Evolutionary conservation across 2,888 invertebrate species (phyloP).

Genomic region (Pyrgus malvae): DNA sequence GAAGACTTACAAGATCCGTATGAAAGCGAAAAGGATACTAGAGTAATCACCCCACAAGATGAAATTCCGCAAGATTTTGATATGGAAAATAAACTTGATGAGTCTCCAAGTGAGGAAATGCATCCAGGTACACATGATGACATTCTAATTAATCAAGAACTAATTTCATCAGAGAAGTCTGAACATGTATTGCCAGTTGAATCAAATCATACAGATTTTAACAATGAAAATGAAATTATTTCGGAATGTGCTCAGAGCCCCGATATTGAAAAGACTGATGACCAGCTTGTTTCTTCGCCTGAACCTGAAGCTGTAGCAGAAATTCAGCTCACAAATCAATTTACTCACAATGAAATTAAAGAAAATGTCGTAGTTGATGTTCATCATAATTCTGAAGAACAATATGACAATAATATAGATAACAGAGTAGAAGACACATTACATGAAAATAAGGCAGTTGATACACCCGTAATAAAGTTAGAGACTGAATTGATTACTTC

Average conservation of each 20-base stretch:
- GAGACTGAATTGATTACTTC: slow-evolving; percentile 24
- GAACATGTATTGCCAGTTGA: slow-evolving; percentile 25
- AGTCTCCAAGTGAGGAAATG: slow-evolving; percentile 48
- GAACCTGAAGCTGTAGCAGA: slow-evolving; percentile 25
- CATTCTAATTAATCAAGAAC: slow-evolving; percentile 28
- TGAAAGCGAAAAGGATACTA: slow-evolving; percentile 60
- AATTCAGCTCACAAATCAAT: slow-evolving; percentile 17
- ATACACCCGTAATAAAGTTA: slow-evolving; percentile 30
- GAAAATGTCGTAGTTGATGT: slow-evolving; percentile 45
- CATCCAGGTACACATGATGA: slow-evolving; percentile 26
- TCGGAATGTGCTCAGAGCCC: slow-evolving; percentile 34
- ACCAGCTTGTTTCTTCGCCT: slow-evolving; percentile 30
- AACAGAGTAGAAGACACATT: slow-evolving; percentile 29
- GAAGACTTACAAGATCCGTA: slow-evolving; percentile 64
- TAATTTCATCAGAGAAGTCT: background rate
- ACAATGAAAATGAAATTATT: slow-evolving; percentile 40
- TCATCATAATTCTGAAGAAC: slow-evolving; percentile 40
- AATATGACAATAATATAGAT: slow-evolving; percentile 26
- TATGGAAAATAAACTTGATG: slow-evolving; percentile 59
- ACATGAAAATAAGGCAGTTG: slow-evolving; percentile 20
- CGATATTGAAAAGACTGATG: slow-evolving; percentile 35
- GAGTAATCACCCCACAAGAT: slow-evolving; percentile 59
- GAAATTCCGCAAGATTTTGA: slow-evolving; percentile 64
- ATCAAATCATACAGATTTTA: slow-evolving; percentile 34
- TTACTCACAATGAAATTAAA: slow-evolving; percentile 29